Evolutionary conservation across 2,888 invertebrate species (phyloP).

Genomic region (Phrixothrix hirtus): DNA sequence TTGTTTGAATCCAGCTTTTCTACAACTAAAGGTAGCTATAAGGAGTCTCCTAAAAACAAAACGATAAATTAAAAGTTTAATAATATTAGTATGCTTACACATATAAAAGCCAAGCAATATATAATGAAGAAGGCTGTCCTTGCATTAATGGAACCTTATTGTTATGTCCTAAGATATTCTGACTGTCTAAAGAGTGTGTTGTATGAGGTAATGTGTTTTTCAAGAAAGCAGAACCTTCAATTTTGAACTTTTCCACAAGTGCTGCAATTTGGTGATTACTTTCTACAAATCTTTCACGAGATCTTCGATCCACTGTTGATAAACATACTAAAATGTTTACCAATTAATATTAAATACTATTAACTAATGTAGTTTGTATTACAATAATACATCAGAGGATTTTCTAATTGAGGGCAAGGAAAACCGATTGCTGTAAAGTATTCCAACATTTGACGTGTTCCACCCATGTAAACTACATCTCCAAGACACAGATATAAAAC

Average conservation of each 20-base stretch:
- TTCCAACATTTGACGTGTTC: constrained; percentile 88
- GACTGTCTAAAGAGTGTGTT: constrained; percentile 55
- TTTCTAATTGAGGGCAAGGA: constrained; percentile 94
- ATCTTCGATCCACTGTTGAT: constrained; percentile 76
- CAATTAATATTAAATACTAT: no score
- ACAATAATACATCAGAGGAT: constrained; percentile 98
- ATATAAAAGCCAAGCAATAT: constrained; percentile 71
- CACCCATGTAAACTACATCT: constrained; percentile 89
- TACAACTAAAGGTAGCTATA: constrained; percentile 78
- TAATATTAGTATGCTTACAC: constrained; percentile 57
- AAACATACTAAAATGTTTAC: constrained; percentile 65
- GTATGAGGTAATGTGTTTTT: constrained; percentile 65
- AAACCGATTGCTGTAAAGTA: constrained; percentile 96
- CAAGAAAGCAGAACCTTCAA: constrained; percentile 78
- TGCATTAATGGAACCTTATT: constrained; percentile 76
- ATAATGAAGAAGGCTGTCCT: constrained; percentile 70
- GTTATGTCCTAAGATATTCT: constrained; percentile 59
- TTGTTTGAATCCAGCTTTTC: constrained; percentile 73
- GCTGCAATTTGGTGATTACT: constrained; percentile 93
- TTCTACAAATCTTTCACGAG: constrained; percentile 88
- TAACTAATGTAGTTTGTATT: no score
- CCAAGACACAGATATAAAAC: constrained; percentile 89
- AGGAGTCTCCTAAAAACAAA: constrained; percentile 68
- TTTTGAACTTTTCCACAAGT: constrained; percentile 86
- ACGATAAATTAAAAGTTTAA: neutral